Evolutionary conservation across 2,888 invertebrate genomes (phyloP), one percentile per base, ranked within the genome.

Genomic region (Ornithoptera priamus): DNA sequence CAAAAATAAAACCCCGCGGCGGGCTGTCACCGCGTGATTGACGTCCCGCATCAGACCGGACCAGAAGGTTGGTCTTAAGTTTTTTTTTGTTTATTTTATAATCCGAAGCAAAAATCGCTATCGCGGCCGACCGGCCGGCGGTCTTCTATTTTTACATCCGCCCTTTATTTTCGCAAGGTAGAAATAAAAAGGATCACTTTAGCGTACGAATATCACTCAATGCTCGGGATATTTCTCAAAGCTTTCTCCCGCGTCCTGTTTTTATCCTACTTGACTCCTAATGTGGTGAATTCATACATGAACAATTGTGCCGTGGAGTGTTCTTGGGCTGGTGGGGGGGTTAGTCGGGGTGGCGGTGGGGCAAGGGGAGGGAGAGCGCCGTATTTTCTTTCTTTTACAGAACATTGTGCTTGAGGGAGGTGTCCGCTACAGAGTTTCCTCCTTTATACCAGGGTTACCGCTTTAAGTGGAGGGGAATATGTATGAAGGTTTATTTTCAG

Each of bases 231-330:
- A 89, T 90, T 87, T 89, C 86, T 85, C 86, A 85, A 89, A 87
- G 89, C 86, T 88, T 88, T 88, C 86, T 84, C 81, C 76, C 80
- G 84, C 87, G 87, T 87, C 86, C 87, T 86, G 92, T 92, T 92
- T 92, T 92, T 91, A 93, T 93, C 93, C 93, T 93, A 93, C 93
- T 93, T 93, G 94, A 93, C 93, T 93, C 91, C 87, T 94, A 94
- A 94, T 94, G 94, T 94, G 94, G 93, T 94, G 94, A 94, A 94
- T 94, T 93, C 94, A 94, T 94, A 94, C 94, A 94, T 94, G 94
- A 93, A 93, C 94, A 94, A 93, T 91, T 83, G 89, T 80, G 87
- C 79, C 82, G 84, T 83, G 79, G 86, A 85, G 88, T 84, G 88
- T 82, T 85, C 84, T 80, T 75, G 77, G 82, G 76, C 65, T 63